phyloP scores from a whole-genome alignment of 2,888 invertebrate genomes.

The Tridacna gigas region DNA sequence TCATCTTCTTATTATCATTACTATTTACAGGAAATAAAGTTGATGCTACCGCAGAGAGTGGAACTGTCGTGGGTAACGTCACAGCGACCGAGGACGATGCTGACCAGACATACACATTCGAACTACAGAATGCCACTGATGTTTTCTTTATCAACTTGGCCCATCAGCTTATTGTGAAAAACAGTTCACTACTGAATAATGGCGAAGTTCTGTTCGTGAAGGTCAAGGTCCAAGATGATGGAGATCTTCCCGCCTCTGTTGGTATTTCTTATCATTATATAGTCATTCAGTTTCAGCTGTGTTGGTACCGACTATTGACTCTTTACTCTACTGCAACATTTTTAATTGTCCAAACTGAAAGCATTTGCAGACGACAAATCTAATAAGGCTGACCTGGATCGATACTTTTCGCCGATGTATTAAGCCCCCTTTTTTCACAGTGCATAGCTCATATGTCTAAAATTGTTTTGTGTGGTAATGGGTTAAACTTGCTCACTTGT shows the following conservation, averaged over 20 bases:
- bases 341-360: too few relatives aligned
- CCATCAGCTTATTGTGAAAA: slow-evolving; percentile 43
- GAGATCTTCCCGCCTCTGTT: slow-evolving; percentile 36
- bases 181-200: not conserved
- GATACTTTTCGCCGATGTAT: too few relatives aligned
- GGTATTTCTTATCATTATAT: not conserved
- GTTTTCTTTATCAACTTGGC: slow-evolving; percentile 49
- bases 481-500: too few relatives aligned
- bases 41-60: slow-evolving; percentile 4
- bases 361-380: too few relatives aligned
- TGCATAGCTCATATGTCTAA: too few relatives aligned
- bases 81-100: slow-evolving; percentile 68
- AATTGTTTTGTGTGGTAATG: too few relatives aligned
- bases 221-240: slow-evolving; percentile 31
- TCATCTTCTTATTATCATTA: not conserved
- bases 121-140: slow-evolving; percentile 40
- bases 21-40: slow-evolving; percentile 13
- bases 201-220: slow-evolving; percentile 29
- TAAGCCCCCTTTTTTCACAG: too few relatives aligned
- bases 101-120: slow-evolving; percentile 63
- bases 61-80: slow-evolving; percentile 63
- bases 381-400: too few relatives aligned
- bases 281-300: not conserved
- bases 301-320: too few relatives aligned
- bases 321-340: too few relatives aligned